Evolutionary conservation across 2,113 vertebrate genomes (phyloP).

Genomic region (Aleadryas rufinucha): DNA sequence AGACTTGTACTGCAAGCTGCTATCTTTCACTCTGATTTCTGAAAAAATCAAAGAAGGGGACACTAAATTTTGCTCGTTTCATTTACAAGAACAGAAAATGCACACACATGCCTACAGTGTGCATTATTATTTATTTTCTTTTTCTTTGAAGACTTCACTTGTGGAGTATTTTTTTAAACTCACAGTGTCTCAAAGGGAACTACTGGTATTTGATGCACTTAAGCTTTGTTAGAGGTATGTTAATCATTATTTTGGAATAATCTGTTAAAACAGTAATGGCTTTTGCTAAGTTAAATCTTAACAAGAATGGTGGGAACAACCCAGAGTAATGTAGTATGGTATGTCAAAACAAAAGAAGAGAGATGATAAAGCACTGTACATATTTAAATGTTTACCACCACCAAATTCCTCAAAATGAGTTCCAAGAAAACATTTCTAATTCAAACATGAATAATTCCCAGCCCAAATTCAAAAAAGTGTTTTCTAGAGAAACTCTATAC

Average conservation of each 20-base stretch:
- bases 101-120: background rate
- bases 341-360: background rate
- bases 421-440: background rate
- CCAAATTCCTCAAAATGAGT: background rate
- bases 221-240: background rate
- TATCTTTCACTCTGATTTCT: background rate
- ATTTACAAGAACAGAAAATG: background rate
- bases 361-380: background rate
- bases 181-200: background rate
- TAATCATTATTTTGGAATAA: conserved; percentile 33
- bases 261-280: background rate
- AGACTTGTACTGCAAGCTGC: background rate
- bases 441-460: background rate
- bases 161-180: background rate
- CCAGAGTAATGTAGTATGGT: background rate
- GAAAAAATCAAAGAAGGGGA: background rate
- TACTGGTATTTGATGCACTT: background rate
- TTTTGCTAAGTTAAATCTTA: conserved; percentile 49
- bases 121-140: background rate
- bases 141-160: background rate
- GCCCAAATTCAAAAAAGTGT: background rate
- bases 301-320: conserved; percentile 2
- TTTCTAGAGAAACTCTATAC: background rate
- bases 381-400: background rate
- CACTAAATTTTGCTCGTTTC: background rate